These are phyloP conservation scores for Crypturellus undulatus DNA, from an alignment of 2,113 vertebrate genomes.

Conservation along the genomic window DNA sequence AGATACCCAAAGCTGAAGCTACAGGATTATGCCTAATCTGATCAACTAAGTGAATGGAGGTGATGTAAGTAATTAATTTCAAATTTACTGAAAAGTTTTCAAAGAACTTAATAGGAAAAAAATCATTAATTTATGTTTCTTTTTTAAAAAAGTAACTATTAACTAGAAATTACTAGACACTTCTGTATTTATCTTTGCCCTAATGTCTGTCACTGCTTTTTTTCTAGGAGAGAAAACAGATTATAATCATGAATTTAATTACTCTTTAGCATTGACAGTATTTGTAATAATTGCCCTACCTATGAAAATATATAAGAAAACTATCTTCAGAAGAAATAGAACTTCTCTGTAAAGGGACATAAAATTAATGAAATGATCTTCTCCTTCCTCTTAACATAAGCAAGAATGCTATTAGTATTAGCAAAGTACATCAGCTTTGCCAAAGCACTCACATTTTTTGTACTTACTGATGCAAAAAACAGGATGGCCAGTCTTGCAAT, in stretches of 20 bases:
- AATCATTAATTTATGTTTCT: background rate
- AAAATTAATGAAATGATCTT: constrained; percentile 38
- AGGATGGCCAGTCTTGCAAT: constrained; percentile 44
- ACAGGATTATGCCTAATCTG: background rate
- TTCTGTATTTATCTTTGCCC: background rate
- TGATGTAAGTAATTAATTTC: background rate
- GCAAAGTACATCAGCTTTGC: constrained; percentile 47
- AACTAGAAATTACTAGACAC: background rate
- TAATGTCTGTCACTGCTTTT: background rate
- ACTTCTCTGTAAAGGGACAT: background rate
- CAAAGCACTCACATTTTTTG: background rate
- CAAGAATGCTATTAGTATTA: constrained; percentile 36
- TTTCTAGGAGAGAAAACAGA: background rate
- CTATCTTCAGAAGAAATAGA: background rate
- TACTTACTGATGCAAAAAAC: constrained; percentile 63
- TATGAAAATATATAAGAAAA: constrained; percentile 30
- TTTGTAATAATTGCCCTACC: background rate
- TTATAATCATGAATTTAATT: constrained; percentile 35
- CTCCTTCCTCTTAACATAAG: constrained; percentile 56
- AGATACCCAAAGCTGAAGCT: background rate
- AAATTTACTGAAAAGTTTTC: background rate
- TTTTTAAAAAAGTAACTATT: background rate
- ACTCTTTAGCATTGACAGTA: background rate
- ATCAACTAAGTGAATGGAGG: background rate
- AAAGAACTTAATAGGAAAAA: background rate